phyloP scores from a whole-genome alignment of 2,797 vertebrate species.

The Cottoperca gobio region DNA sequence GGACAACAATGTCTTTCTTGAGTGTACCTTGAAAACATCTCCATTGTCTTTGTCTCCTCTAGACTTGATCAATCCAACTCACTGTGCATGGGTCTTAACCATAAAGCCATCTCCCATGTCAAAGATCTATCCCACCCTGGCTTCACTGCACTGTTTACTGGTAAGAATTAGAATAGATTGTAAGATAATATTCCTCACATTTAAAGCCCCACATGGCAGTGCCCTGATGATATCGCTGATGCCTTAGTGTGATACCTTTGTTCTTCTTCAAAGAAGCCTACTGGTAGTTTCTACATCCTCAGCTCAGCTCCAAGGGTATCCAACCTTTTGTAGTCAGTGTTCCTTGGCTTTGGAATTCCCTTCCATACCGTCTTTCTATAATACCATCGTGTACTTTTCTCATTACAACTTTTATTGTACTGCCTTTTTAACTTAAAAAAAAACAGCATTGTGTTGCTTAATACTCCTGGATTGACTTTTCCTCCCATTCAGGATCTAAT shows the following conservation, averaged over 20 bases:
- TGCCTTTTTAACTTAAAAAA: background rate
- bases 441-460: too few relatives aligned
- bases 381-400: slow-evolving; percentile 8
- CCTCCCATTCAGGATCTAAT: background rate
- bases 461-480: background rate
- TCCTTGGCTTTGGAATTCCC: background rate
- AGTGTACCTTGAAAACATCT: background rate
- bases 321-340: background rate
- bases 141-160: background rate
- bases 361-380: background rate
- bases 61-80: background rate
- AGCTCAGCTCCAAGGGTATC: background rate
- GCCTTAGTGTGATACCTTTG: background rate
- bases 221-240: background rate
- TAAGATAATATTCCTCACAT: background rate
- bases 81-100: background rate
- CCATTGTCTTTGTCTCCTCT: background rate
- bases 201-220: background rate
- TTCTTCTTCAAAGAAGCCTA: background rate
- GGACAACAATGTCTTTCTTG: background rate
- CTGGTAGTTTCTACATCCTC: background rate
- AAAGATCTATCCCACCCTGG: background rate
- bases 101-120: background rate
- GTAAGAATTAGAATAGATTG: background rate
- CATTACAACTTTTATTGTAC: background rate